A percentile compares a stretch with the other conserved stretches of the same genome.
These are phyloP conservation scores for Ellobium chinense DNA, from an alignment of 2,888 invertebrate species.

Conservation along the genomic window DNA sequence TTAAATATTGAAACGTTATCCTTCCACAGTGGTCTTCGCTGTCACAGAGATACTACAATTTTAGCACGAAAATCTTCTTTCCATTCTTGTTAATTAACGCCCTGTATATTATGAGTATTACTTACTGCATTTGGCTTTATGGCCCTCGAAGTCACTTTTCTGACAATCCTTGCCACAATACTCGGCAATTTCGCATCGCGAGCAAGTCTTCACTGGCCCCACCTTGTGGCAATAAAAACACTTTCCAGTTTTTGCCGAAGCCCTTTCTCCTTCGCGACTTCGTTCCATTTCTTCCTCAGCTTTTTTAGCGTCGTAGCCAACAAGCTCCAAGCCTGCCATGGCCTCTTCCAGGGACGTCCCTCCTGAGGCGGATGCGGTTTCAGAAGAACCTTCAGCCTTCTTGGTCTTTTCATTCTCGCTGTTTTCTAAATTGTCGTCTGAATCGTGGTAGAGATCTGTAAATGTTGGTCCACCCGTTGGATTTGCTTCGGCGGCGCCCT, in stretches of 20 bases:
- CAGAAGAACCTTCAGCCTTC: background rate
- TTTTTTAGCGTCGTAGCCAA: background rate
- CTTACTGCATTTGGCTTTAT: constrained; percentile 3
- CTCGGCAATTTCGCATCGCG: background rate
- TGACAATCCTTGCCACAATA: constrained; percentile 14
- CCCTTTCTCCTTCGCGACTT: background rate
- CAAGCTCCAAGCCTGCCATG: background rate
- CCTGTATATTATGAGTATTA: too few relatives aligned
- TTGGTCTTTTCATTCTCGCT: background rate
- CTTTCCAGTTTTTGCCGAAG: background rate
- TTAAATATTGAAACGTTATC: too few relatives aligned
- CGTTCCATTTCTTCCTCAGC: background rate
- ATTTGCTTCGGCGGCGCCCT: too few relatives aligned
- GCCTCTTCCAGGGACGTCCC: background rate
- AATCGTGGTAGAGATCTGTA: background rate
- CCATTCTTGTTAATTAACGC: too few relatives aligned
- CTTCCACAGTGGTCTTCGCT: too few relatives aligned
- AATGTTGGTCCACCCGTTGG: background rate
- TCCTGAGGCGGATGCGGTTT: background rate
- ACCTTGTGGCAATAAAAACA: background rate
- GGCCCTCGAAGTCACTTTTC: background rate
- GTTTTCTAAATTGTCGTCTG: background rate
- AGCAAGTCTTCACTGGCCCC: background rate
- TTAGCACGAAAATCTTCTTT: too few relatives aligned
- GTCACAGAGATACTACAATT: too few relatives aligned